Percentiles rank a stretch among this genome's conserved stretches.
Evolutionary conservation across 1,140 invertebrate genomes (phyloP).

Genomic region (Luehdorfia chinensis): DNA sequence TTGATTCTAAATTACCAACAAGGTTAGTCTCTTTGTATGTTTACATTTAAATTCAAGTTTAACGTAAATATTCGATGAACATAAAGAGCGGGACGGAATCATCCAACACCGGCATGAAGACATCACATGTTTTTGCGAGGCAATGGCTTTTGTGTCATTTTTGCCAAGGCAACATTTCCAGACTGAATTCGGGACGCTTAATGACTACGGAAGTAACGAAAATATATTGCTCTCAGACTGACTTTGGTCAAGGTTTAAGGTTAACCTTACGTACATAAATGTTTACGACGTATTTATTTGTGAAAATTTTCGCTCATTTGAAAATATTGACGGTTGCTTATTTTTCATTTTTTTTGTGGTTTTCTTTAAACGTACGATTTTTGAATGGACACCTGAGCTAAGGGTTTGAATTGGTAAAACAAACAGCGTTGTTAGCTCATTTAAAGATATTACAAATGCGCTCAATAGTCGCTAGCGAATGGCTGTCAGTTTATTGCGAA

Average conservation of each 20-base stretch:
- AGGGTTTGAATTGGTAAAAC: constrained; percentile 3
- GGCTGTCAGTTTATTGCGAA: constrained; percentile 31
- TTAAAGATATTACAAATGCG: constrained; percentile 29
- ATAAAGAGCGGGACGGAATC: too few species aligned
- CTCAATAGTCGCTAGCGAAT: constrained; percentile 30
- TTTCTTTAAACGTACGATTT: too few species aligned
- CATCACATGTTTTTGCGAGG: too few species aligned
- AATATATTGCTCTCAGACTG: constrained; percentile 22
- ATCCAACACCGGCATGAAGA: too few species aligned
- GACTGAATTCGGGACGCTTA: neutral
- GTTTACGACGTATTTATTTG: constrained; percentile 3
- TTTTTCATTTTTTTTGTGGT: too few species aligned
- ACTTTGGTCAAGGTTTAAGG: constrained; percentile 26
- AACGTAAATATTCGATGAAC: too few species aligned
- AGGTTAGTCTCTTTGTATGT: too few species aligned
- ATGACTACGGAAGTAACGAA: constrained; percentile 33
- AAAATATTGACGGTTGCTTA: neutral
- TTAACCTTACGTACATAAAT: constrained; percentile 17
- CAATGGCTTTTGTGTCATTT: too few species aligned
- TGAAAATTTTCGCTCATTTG: neutral
- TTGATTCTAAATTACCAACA: too few species aligned
- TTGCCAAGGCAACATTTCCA: too few species aligned
- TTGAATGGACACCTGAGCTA: constrained; percentile 5
- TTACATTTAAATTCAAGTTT: too few species aligned
- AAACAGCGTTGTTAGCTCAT: constrained; percentile 6